Percentiles rank a stretch among this genome's conserved stretches.
phyloP scores from a whole-genome alignment of 1,140 invertebrate species.

The Luehdorfia chinensis region DNA sequence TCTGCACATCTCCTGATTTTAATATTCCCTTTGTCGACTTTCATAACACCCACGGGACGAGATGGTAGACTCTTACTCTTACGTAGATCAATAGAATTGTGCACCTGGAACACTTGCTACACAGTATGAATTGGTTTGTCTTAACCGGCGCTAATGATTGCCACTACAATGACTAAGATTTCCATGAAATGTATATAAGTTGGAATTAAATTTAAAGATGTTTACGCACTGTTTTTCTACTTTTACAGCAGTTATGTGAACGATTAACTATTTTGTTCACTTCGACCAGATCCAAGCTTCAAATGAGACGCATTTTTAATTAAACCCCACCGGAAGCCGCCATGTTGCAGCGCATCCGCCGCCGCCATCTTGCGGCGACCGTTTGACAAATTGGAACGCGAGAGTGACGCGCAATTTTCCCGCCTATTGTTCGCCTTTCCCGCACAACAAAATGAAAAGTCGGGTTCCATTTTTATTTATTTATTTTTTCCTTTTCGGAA shows the following conservation, averaged over 20 bases:
- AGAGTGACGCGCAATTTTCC: conserved; percentile 76
- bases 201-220: too few relatives aligned
- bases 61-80: too few relatives aligned
- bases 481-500: conserved; percentile 59
- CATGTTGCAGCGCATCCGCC: conserved; percentile 64
- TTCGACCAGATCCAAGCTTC: conserved; percentile 40
- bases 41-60: too few relatives aligned
- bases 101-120: too few relatives aligned
- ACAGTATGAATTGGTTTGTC: too few relatives aligned
- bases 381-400: conserved; percentile 75
- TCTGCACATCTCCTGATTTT: too few relatives aligned
- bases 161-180: too few relatives aligned
- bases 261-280: conserved; percentile 46
- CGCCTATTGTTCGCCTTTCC: conserved; percentile 72
- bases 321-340: conserved; percentile 68
- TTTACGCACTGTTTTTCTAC: too few relatives aligned
- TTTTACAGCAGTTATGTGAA: conserved; percentile 25
- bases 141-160: too few relatives aligned
- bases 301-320: conserved; percentile 75
- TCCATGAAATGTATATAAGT: too few relatives aligned
- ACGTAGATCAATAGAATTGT: too few relatives aligned
- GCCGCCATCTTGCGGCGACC: conserved; percentile 70
- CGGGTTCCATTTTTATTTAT: conserved; percentile 62
- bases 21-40: too few relatives aligned
- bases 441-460: conserved; percentile 74